These are phyloP conservation scores for Fistularia tabacaria DNA, from an alignment of 2,797 vertebrate genomes.

Conservation along the genomic window DNA sequence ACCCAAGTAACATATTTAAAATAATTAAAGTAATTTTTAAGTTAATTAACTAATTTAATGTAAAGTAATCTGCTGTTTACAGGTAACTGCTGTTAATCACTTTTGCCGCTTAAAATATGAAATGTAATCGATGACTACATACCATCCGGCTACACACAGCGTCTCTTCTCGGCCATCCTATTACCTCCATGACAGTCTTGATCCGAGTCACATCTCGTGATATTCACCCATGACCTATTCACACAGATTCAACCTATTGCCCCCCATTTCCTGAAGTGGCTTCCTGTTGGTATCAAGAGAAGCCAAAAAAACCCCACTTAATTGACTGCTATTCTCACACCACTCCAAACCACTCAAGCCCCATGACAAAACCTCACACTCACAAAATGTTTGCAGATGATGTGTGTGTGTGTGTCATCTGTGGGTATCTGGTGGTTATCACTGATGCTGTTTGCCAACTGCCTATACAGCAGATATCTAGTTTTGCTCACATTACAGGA, in stretches of 20 bases:
- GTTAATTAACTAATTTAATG: too few relatives aligned
- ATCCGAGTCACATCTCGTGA: slow-evolving; percentile 33
- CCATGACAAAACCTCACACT: slow-evolving; percentile 14
- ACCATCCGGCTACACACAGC: background rate
- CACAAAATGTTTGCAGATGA: background rate
- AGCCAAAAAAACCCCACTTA: slow-evolving; percentile 31
- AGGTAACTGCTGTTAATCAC: too few relatives aligned
- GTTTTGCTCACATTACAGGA: too few relatives aligned
- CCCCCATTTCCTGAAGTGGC: slow-evolving; percentile 52
- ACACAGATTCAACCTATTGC: slow-evolving; percentile 23
- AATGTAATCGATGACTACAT: slow-evolving; percentile 6
- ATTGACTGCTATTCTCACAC: slow-evolving; percentile 35
- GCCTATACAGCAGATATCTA: too few relatives aligned
- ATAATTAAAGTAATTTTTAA: too few relatives aligned
- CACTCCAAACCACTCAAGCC: slow-evolving; percentile 38
- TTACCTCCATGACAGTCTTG: slow-evolving; percentile 26
- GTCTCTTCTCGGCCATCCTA: slow-evolving; percentile 15
- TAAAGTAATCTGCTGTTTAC: too few relatives aligned
- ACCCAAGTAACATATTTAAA: too few relatives aligned
- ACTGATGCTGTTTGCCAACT: too few relatives aligned
- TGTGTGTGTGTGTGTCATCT: too few relatives aligned
- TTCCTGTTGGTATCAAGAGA: slow-evolving; percentile 18
- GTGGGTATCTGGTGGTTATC: too few relatives aligned
- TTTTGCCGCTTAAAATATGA: background rate
- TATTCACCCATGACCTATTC: too few relatives aligned